Base-by-base conservation (phyloP, 2,797 vertebrate species). In the Artibeus jamaicensis region DNA sequence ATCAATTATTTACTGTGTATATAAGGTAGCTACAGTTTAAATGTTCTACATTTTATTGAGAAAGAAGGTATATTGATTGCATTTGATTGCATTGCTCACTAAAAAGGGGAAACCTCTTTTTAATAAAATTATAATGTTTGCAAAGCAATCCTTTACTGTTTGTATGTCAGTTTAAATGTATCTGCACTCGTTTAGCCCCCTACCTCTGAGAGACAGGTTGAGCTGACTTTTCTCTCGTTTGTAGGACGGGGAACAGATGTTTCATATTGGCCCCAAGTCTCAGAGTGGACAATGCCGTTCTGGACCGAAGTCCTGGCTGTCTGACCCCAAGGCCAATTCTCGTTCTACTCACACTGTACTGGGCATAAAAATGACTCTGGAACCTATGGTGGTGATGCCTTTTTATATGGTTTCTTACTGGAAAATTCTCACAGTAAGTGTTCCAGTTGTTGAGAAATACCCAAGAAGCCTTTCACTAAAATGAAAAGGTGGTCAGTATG, bases 1-100 rank as follows among this genome's bases (percentile, higher is more conserved):
- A 73, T 62, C 16, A 93, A 91, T 86, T 84, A 93, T 71, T 93
- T 89, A 86, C 53, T 44, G 77, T 81, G 48, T 32, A 77, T 21
- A 73, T 81, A 84, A 74, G 73, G 32, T 44, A 76, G 50, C 39
- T 90, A n/a, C 4, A 37, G 29, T 79, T 86, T 83, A 85, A 88
- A 88, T 70, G 95, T 50, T 71, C 59, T 44, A 67, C 19, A 73
- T 73, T 87, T 86, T 91, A 93, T 29, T 73, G 86, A 86, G 89
- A 93, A 73, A 32, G 34, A 65, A 46, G 0, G 37, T 18, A 42
- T 34, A 48, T 0, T 42, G 74, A 70, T 65, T 44, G 32, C 57
- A 53, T 65, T 0, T 42, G 74, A 70, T 65, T 44, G 32, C 57
- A 53, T 65, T 67, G 76, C 67, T 84, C 90, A 32, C 62, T 18